A percentile compares a stretch with the other conserved stretches of the same genome.
Evolutionary conservation across 2,888 invertebrate species (phyloP).

Genomic region (Gymnoscelis rufifasciata): DNA sequence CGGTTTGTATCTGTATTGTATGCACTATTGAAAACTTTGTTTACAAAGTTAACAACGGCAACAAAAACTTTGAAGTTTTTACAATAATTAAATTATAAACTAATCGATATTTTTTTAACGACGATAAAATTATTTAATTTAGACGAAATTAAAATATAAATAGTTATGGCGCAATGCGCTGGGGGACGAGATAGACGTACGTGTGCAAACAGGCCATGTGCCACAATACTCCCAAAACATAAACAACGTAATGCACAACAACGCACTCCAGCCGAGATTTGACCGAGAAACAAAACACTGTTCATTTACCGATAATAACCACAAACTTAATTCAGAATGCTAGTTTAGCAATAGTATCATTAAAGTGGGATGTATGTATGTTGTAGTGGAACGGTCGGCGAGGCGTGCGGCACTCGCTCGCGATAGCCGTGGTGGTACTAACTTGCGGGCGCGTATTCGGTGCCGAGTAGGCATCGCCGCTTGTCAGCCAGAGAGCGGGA

Average conservation of each 20-base stretch:
- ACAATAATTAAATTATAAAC: no score
- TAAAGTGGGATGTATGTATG: constrained; percentile 45
- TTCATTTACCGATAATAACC: constrained; percentile 22
- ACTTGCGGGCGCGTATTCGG: no score
- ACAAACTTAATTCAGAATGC: not conserved
- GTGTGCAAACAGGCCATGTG: constrained; percentile 45
- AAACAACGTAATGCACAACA: constrained; percentile 44
- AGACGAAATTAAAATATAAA: not conserved
- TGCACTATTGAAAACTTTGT: not conserved
- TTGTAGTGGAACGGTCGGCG: constrained; percentile 22
- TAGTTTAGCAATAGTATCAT: constrained; percentile 28
- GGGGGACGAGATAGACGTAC: constrained; percentile 33
- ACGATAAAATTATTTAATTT: not conserved
- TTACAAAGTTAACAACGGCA: no score
- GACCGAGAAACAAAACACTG: constrained; percentile 26
- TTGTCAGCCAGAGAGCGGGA: constrained; percentile 58
- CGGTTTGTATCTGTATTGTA: constrained; percentile 4
- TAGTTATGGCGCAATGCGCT: constrained; percentile 48
- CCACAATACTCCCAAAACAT: constrained; percentile 34
- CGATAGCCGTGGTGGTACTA: constrained; percentile 59
- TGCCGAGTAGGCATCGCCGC: no score
- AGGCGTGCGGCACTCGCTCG: constrained; percentile 55
- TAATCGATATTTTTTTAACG: not conserved
- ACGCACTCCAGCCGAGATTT: constrained; percentile 36
- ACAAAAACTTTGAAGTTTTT: not conserved